Conservation (phyloP, 1,140 invertebrate species). For the Orius insidiosus region DNA sequence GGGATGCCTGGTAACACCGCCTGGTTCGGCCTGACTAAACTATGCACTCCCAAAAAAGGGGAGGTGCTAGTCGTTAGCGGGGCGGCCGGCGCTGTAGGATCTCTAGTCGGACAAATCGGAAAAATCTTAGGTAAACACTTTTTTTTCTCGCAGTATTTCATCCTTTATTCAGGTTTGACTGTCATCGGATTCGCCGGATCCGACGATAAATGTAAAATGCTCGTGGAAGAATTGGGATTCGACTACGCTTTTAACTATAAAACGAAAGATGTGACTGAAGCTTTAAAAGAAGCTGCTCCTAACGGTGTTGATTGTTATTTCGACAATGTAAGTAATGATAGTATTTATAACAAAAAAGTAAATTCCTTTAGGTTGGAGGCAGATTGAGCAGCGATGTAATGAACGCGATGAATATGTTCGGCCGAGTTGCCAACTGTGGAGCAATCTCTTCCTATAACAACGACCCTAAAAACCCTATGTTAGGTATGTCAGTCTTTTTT, state of each 20-base stretch:
- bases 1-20: slow-evolving; percentile 53
- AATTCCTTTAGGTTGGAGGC: slow-evolving; percentile 27
- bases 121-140: slow-evolving; percentile 39
- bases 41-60: slow-evolving; percentile 45
- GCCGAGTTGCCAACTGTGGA: slow-evolving; percentile 27
- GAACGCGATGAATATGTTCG: slow-evolving; percentile 25
- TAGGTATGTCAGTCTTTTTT: background rate
- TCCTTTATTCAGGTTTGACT: background rate
- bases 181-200: slow-evolving; percentile 53
- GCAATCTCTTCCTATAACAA: slow-evolving; percentile 26
- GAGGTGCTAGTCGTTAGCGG: slow-evolving; percentile 46
- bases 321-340: slow-evolving; percentile 29
- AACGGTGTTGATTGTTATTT: slow-evolving; percentile 35
- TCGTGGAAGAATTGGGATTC: slow-evolving; percentile 42
- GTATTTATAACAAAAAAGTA: background rate
- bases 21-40: slow-evolving; percentile 50
- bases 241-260: slow-evolving; percentile 56
- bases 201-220: slow-evolving; percentile 48
- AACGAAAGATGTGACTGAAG: slow-evolving; percentile 30
- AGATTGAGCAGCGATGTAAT: slow-evolving; percentile 25
- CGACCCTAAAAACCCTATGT: background rate
- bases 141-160: background rate
- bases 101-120: slow-evolving; percentile 53
- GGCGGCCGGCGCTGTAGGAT: slow-evolving; percentile 49
- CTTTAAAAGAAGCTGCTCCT: slow-evolving; percentile 31